Evolutionary conservation across 2,888 invertebrate genomes (phyloP), one percentile per base, ranked within the genome.

Genomic region (Lasiommata megera): DNA sequence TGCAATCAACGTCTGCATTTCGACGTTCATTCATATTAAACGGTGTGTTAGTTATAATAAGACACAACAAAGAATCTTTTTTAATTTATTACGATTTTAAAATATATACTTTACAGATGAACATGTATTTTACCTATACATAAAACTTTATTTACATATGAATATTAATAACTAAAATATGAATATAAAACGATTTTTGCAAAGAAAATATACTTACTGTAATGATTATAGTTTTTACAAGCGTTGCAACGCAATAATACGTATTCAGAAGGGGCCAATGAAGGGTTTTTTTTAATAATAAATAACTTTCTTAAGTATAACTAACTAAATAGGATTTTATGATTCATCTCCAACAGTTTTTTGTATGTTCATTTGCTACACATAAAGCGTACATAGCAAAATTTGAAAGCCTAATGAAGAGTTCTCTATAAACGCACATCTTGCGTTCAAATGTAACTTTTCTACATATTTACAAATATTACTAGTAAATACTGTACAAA

Each of bases 381-480:
- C 29, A 48, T 36, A 48, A 28, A 8, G 54, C 16, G 9, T 23
- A 36, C 34, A 36, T 8, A 14, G 28, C 12, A 5, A 14, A 41
- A 18, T 34, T 29, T 46, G 31, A 9, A 46, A n/a, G 47, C 51
- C 54, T n/a, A n/a, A n/a, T n/a, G n/a, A n/a, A 41, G 44, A 55
- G 40, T 34, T 36, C 11, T 17, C 11, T 14, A 18, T 37, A 40
- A 29, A 23, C 23, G 36, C 52, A 17, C 11, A 17, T 54, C 14
- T 46, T 41, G 37, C 46, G 28, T 41, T 53, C 47, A n/a, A 34
- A 40, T 14, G 28, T 51, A 41, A 16, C 23, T 34, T 54, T 53
- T 58, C 53, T 60, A 62, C 55, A 62, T 62, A 62, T 62, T 60
- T 62, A 62, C 62, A 62, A 60, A 57, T 46, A 43, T 41, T 56